A percentile compares a stretch with the other conserved stretches of the same genome.
Conservation (phyloP, 53 echinoderm and acorn worm genomes). For the Stichopus horrens region DNA sequence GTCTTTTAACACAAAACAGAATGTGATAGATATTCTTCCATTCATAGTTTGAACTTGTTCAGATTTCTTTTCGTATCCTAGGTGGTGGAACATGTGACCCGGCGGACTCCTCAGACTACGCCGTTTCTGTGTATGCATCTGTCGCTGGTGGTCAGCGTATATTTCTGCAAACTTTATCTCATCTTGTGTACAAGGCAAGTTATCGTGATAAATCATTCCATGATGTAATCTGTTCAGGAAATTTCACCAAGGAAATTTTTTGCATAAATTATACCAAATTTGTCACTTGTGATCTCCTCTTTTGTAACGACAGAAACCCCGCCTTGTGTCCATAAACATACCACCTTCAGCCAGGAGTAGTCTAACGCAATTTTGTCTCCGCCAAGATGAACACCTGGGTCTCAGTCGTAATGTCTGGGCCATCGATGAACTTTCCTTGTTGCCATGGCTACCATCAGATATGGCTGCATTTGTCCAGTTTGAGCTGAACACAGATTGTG, state of each 20-base stretch:
- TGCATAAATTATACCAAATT: background rate
- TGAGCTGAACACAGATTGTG: constrained; percentile 70
- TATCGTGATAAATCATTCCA: background rate
- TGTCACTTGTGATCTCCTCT: background rate
- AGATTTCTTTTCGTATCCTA: constrained; percentile 26
- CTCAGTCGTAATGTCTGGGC: constrained; percentile 95
- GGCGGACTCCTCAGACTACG: constrained; percentile 69
- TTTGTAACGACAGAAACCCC: constrained; percentile 68
- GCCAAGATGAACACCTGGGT: constrained; percentile 68
- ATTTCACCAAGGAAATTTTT: background rate
- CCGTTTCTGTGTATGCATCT: constrained; percentile 71
- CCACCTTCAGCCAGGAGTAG: constrained; percentile 63
- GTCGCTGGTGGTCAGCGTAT: constrained; percentile 57
- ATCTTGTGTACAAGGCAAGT: constrained; percentile 77
- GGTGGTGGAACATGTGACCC: constrained; percentile 95
- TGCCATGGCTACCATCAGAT: constrained; percentile 65
- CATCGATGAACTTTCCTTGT: constrained; percentile 70
- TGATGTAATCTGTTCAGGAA: background rate
- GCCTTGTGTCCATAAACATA: constrained; percentile 67
- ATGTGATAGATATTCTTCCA: no score
- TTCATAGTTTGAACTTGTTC: no score
- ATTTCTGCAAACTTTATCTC: constrained; percentile 62
- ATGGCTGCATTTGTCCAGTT: constrained; percentile 71
- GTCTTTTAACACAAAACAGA: no score
- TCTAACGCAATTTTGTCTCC: constrained; percentile 80